phyloP scores from a whole-genome alignment of 2,888 invertebrate species.

The Deilephila porcellus region DNA sequence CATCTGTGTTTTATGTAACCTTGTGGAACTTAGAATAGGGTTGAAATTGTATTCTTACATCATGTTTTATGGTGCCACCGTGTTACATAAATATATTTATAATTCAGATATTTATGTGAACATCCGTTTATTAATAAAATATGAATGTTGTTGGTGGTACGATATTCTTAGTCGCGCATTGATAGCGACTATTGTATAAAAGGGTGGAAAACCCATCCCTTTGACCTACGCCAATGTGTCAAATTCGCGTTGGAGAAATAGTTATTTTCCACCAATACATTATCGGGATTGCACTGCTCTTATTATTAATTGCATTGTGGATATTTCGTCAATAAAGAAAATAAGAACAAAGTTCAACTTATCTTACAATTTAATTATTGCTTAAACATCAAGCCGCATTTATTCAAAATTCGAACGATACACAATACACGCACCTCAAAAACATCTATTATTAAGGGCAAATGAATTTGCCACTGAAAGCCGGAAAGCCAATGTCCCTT shows the following conservation, averaged over 20 bases:
- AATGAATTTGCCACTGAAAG: conserved; percentile 51
- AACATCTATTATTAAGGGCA: conserved; percentile 55
- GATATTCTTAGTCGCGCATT: too few relatives aligned
- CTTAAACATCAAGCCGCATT: conserved; percentile 37
- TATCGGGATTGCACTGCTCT: too few relatives aligned
- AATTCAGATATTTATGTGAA: not conserved
- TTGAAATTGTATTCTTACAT: not conserved
- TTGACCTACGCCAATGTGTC: too few relatives aligned
- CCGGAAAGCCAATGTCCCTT: conserved; percentile 52
- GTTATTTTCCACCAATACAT: too few relatives aligned
- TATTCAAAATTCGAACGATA: conserved; percentile 45
- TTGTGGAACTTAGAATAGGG: not conserved
- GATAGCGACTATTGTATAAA: too few relatives aligned
- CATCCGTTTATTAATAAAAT: not conserved
- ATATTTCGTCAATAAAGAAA: not conserved
- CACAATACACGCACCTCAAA: conserved; percentile 48
- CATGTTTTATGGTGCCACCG: not conserved
- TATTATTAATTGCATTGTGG: not conserved
- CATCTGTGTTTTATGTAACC: conserved; percentile 9
- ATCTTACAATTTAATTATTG: not conserved
- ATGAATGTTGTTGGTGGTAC: too few relatives aligned
- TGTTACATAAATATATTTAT: not conserved
- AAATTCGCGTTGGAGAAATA: too few relatives aligned
- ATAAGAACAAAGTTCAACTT: not conserved
- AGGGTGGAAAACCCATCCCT: too few relatives aligned